Base-by-base conservation (phyloP, 2,113 vertebrate genomes). In the Trogon melanurus region DNA sequence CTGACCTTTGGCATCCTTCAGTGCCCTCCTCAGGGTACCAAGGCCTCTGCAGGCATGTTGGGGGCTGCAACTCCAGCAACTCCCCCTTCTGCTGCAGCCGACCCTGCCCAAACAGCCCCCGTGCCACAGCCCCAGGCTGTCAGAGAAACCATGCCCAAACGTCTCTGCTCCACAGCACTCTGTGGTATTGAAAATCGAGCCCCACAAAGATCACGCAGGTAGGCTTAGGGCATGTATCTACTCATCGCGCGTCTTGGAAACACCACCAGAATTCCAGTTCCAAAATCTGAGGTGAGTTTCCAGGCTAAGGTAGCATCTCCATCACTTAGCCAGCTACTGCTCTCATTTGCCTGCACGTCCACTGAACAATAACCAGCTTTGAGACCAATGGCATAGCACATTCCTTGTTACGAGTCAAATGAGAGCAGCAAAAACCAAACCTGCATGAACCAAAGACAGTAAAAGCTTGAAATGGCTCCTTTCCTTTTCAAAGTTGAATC, bases 11-110 rank as follows among this genome's bases (percentile, higher is more conserved):
- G 91, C 88, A 84, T 64, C 17, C 0, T 84, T 81, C 0, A 0
- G 50, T 76, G 80, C 83, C 79, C 30, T 93, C 29, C 61, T 85
- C 10, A 6, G 45, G 13, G 66, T 93, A 76, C 83, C 91, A 92
- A 76, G 36, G 62, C 80, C 88, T 75, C 5, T 1, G 6, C 51
- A 72, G 66, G 0, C 0, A 29, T 61, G 69, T 26, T 0, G 1
- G n/a, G 3, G 75, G 38, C 61, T 83, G 29, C 2, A 6, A 74
- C 74, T 71, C 65, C 4, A 20, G 53, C 11, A 74, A 17, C 17
- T 87, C 36, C 36, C 14, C 1, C n/a, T 48, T 11, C 22, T 91
- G 10, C 65, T 65, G 17, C 2, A 3, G 27, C 16, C 74, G 60
- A 10, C 36, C 32, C 48, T 79, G 16, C 26, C 51, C 23, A 23